Conservation (phyloP, 2,888 invertebrate genomes). For the Agrochola circellaris region DNA sequence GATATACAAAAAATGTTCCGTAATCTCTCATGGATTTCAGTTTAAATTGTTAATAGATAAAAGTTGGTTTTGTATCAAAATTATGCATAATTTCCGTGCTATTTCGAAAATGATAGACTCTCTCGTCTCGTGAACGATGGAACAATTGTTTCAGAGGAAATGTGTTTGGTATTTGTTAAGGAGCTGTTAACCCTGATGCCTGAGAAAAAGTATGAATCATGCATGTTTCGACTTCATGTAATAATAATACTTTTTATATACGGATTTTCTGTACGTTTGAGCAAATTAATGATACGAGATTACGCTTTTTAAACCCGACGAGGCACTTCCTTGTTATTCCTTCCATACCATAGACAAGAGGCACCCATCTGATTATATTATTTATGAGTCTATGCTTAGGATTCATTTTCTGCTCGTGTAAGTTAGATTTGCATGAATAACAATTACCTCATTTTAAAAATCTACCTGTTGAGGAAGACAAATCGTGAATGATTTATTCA, state of each 20-base stretch:
- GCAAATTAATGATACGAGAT: slow-evolving; percentile 28
- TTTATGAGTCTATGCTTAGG: slow-evolving; percentile 86
- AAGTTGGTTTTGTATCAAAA: slow-evolving; percentile 31
- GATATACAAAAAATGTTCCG: slow-evolving; percentile 69
- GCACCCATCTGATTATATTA: slow-evolving; percentile 83
- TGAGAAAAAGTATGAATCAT: slow-evolving; percentile 34
- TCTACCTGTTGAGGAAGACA: slow-evolving; percentile 87
- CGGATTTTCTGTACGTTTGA: slow-evolving; percentile 17
- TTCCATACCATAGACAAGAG: slow-evolving; percentile 73
- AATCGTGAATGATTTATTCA: slow-evolving; percentile 87
- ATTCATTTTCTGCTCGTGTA: slow-evolving; percentile 89
- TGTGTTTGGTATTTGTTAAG: slow-evolving; percentile 34
- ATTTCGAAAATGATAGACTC: slow-evolving; percentile 42
- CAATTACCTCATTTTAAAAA: slow-evolving; percentile 86
- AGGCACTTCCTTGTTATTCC: slow-evolving; percentile 72
- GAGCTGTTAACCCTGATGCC: slow-evolving; percentile 16
- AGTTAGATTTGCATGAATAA: slow-evolving; percentile 88
- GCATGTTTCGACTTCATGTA: slow-evolving; percentile 11
- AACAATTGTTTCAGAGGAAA: slow-evolving; percentile 41
- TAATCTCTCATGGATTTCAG: slow-evolving; percentile 43
- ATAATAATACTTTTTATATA: slow-evolving; percentile 22
- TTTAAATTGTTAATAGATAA: slow-evolving; percentile 52
- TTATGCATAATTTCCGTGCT: slow-evolving; percentile 32
- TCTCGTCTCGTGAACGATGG: slow-evolving; percentile 23
- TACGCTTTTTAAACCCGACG: slow-evolving; percentile 26